Base-by-base conservation (phyloP, 2,888 invertebrate genomes). In the Plebejus argus region DNA sequence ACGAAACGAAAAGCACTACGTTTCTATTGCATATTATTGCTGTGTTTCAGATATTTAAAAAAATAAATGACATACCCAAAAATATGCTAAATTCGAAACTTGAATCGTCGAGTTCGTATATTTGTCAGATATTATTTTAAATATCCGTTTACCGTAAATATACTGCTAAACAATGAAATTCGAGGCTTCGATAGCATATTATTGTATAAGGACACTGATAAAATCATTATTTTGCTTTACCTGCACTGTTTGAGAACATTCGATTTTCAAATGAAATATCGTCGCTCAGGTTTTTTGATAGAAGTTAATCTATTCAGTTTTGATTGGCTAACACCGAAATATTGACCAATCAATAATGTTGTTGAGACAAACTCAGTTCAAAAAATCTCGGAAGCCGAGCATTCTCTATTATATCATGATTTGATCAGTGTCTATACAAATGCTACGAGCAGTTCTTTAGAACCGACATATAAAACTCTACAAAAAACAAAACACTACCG, bases 11-110 rank as follows among this genome's bases (percentile, higher is more conserved):
- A 80, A 81, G 85, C 86, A 88, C 89, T 81, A 89, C 91, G 90
- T 77, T 72, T 85, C 91, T 93, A 93, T 90, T 91, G 91, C 89
- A 84, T 84, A 90, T 93, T 93, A 92, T 92, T 93, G 93, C 92
- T 93, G 91, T 87, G 81, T 84, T 88, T 79, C 70, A 76, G 80
- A 79, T 79, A 78, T 81, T 79, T 80, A 78, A 79, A 81, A 82
- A 82, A 80, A 82, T 80, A 80, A 81, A 80, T 80, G 76, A 81
- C 76, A 58, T 18, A 10, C 10, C 20, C 23, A 20, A 71, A 39
- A 39, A 33, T 18, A 77, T 56, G 33, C 1, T 56, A 70, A 66
- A 70, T 75, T 45, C 28, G 18, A n/a, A 33, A 70, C 53, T 77
- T 49, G 53, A 70, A 77, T 35, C 35, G 39, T 53, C 33, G 66